These are phyloP conservation scores for Cheracebus regulus DNA, from an alignment of 2,797 vertebrate species.

Conservation along the genomic window DNA sequence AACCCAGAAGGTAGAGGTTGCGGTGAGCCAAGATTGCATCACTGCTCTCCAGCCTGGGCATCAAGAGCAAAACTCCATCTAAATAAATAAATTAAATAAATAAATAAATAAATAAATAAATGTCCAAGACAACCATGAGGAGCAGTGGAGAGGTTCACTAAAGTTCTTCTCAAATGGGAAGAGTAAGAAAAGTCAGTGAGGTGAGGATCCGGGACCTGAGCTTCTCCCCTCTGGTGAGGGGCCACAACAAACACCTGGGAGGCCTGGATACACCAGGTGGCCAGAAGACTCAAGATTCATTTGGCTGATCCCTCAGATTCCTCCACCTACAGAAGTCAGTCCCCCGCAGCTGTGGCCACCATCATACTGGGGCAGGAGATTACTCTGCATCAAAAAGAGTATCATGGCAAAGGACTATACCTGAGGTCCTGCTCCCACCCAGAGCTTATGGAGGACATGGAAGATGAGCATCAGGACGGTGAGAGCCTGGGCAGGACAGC, in stretches of 20 bases:
- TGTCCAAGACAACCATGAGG: not conserved
- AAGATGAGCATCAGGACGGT: slow-evolving; percentile 46
- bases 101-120: not conserved
- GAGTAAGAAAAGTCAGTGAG: not conserved
- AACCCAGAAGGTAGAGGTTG: no score
- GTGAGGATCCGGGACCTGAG: not conserved
- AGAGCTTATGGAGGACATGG: slow-evolving; percentile 30
- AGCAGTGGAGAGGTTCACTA: not conserved
- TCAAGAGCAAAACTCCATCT: no score
- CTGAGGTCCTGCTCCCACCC: slow-evolving; percentile 50
- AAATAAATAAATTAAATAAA: no score
- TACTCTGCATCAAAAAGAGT: slow-evolving; percentile 32
- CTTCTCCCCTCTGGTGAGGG: not conserved
- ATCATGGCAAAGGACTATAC: slow-evolving; percentile 61
- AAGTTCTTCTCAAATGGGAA: not conserved
- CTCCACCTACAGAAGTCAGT: not conserved
- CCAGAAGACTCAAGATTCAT: not conserved
- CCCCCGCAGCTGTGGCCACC: not conserved
- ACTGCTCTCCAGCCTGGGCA: no score
- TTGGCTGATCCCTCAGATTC: slow-evolving; percentile 46
- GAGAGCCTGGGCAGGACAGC: not conserved
- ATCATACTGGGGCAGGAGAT: not conserved
- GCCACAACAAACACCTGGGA: not conserved
- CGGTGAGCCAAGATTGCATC: no score
- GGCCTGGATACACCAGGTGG: not conserved